Evolutionary conservation across 1,140 invertebrate genomes (phyloP), one percentile per base, ranked within the genome.

Genomic region (Pissodes strobi): DNA sequence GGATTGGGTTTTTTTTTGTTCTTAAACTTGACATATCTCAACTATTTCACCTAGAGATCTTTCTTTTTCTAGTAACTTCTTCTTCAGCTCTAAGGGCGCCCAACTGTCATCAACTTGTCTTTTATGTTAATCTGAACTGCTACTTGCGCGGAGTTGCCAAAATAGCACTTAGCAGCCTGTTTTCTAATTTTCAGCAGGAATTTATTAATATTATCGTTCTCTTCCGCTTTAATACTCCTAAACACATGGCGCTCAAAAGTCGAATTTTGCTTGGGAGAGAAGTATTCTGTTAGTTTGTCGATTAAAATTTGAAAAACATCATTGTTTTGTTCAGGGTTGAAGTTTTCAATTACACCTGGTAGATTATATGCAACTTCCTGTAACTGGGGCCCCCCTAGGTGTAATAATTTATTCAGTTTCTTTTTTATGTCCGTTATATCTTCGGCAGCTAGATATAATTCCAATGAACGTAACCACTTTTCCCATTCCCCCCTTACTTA

Each of bases 241-340:
- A 77, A 75, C 13, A 74, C 27, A 27, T 76, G 71, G 12, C 73
- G 64, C 38, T 77, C 74, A 46, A 69, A 75, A 6, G 69, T 69
- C 5, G 69, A 72, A 30, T 67, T 69, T 58, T 69, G 67, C 22
- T 64, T 52, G 12, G 58, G 51, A 13, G 53, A 67, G 48, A 69
- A 69, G 49, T 64, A 63, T 1, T 67, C 34, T 8, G 27, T 51
- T 13, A 68, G 41, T 34, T 56, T 59, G 1, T 64, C 62, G 45
- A 65, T 27, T 27, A 45, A 48, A 1, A 51, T 59, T 45, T 49
- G 48, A 41, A 66, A 69, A 17, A 69, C 27, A 18, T 52, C 22
- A 30, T 59, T 57, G 51, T 71, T 48, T 41, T 59, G 60, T 9
- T 69, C 30, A 48, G 13, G 23, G 58, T 59, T 43, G 38, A 56